A percentile compares a stretch with the other conserved stretches of the same genome.
Conservation (phyloP, 2,113 vertebrate genomes). For the Cebus imitator region DNA sequence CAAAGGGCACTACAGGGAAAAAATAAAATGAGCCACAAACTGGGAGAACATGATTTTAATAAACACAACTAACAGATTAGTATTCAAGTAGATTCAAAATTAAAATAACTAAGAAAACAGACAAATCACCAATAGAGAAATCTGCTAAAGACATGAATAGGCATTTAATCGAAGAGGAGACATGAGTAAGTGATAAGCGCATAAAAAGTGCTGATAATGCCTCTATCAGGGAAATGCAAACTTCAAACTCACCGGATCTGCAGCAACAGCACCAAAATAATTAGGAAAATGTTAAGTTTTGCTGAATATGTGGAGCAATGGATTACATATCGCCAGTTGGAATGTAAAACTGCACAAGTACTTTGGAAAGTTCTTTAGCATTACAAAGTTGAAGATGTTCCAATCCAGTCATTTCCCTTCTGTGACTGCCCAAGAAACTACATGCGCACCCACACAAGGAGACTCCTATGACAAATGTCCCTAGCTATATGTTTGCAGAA, state of each 20-base stretch:
- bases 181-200: background rate
- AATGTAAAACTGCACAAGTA: background rate
- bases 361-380: background rate
- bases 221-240: background rate
- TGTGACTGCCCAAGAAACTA: fast-evolving
- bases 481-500: background rate
- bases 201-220: background rate
- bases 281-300: background rate
- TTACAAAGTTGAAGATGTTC: background rate
- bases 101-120: background rate
- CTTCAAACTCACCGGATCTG: background rate
- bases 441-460: background rate
- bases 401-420: background rate
- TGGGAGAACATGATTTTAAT: background rate
- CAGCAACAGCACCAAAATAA: background rate
- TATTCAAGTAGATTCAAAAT: background rate
- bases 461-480: too few relatives aligned
- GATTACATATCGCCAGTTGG: background rate
- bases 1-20: background rate
- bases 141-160: background rate
- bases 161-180: background rate
- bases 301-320: background rate
- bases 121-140: background rate
- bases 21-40: background rate
- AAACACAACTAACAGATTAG: background rate